Conservation (phyloP, 2,113 vertebrate species). For the Seriola quinqueradiata region DNA sequence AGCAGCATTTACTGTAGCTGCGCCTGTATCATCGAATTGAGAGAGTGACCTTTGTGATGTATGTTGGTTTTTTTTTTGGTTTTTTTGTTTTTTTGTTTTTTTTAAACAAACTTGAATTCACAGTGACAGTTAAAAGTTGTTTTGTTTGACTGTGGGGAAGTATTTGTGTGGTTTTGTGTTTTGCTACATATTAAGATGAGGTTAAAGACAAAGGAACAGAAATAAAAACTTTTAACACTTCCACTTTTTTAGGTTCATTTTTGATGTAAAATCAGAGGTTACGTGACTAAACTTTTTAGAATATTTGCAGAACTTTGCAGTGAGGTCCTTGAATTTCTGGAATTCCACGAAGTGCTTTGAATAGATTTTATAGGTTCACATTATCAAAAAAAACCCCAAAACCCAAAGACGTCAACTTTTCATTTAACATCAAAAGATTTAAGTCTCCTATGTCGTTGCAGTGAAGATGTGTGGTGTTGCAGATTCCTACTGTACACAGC, state of each 20-base stretch:
- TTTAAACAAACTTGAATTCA: slow-evolving; percentile 25
- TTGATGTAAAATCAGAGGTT: background rate
- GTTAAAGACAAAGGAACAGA: slow-evolving; percentile 22
- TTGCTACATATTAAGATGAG: slow-evolving; percentile 50
- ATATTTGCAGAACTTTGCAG: background rate
- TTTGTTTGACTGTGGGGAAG: background rate
- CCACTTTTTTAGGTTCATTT: background rate
- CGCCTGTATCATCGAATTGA: background rate
- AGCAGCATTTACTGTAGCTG: background rate
- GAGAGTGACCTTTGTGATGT: background rate
- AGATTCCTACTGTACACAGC: slow-evolving; percentile 79
- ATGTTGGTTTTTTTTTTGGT: background rate
- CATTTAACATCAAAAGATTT: background rate
- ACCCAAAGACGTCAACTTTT: background rate
- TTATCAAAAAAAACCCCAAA: background rate
- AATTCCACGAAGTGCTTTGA: background rate
- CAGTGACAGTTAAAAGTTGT: slow-evolving; percentile 4
- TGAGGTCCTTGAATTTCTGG: background rate
- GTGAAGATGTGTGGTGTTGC: background rate
- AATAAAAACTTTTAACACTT: slow-evolving; percentile 6
- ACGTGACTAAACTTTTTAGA: background rate
- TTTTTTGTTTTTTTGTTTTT: background rate
- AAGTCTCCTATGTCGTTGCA: slow-evolving; percentile 9
- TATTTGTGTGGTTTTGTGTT: slow-evolving; percentile 22
- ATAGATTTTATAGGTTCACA: background rate